Conservation (phyloP, 2,797 vertebrate genomes). For the Buceros bicornis region DNA sequence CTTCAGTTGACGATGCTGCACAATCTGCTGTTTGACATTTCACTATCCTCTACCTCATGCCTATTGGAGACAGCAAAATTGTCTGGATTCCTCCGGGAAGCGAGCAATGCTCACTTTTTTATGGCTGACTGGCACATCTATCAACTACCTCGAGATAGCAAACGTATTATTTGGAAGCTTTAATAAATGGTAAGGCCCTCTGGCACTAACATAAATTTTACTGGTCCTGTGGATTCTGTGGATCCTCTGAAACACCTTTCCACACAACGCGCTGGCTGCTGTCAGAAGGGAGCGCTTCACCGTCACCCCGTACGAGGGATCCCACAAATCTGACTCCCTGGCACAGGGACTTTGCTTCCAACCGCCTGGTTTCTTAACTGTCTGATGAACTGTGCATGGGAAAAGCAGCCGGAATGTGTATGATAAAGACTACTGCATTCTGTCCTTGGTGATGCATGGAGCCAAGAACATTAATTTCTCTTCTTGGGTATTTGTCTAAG, state of each 20-base stretch:
- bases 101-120: conserved; percentile 49
- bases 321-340: background rate
- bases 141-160: conserved; percentile 57
- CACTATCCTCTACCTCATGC: conserved; percentile 55
- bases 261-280: background rate
- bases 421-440: background rate
- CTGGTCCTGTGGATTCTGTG: background rate
- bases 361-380: background rate
- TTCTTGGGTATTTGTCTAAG: background rate
- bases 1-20: background rate
- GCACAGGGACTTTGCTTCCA: background rate
- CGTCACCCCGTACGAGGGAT: background rate
- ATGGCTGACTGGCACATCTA: conserved; percentile 67
- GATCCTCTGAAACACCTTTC: background rate
- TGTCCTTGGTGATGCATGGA: background rate
- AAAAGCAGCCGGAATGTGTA: accelerated
- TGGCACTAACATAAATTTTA: conserved; percentile 29
- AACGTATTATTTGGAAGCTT: conserved; percentile 71
- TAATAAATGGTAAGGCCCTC: conserved; percentile 64
- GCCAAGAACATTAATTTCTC: background rate
- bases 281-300: background rate
- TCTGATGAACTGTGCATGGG: accelerated
- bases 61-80: conserved; percentile 74
- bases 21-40: conserved; percentile 71
- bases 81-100: conserved; percentile 73